A percentile compares a stretch with the other conserved stretches of the same genome.
Conservation (phyloP, 2,888 invertebrate species). For the Cyclophora punctaria region DNA sequence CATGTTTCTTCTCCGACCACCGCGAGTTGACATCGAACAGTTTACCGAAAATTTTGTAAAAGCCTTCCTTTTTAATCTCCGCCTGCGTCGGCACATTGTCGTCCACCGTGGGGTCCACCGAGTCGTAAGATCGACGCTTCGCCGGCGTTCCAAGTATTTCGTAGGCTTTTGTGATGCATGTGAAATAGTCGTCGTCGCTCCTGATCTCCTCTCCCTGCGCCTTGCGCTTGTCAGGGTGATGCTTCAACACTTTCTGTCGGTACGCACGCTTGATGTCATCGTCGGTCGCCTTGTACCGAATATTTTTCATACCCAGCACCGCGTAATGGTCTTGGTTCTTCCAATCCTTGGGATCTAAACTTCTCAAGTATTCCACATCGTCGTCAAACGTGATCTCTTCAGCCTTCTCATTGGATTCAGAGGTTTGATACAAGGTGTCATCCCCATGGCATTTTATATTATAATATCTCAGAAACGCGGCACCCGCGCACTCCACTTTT, state of each 20-base stretch:
- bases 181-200: constrained; percentile 97
- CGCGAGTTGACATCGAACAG: constrained; percentile 86
- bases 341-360: constrained; percentile 97
- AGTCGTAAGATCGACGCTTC: constrained; percentile 94
- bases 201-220: constrained; percentile 90
- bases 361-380: constrained; percentile 87
- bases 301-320: constrained; percentile 90
- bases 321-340: constrained; percentile 98
- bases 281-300: constrained; percentile 90
- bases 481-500: constrained; percentile 70
- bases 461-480: constrained; percentile 65
- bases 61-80: constrained; percentile 85
- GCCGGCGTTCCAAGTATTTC: constrained; percentile 88
- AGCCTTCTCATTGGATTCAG: constrained; percentile 57
- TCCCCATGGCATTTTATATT: constrained; percentile 67
- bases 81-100: constrained; percentile 86
- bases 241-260: constrained; percentile 83
- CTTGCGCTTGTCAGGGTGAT: constrained; percentile 99
- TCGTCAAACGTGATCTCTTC: constrained; percentile 74
- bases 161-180: constrained; percentile 98
- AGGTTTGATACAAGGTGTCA: constrained; percentile 56
- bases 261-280: constrained; percentile 96
- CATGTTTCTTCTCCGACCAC: constrained; percentile 93
- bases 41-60: constrained; percentile 80
- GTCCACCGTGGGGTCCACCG: constrained; percentile 96